These are phyloP conservation scores for Drosophila takahashii DNA, from an alignment of 1,140 invertebrate species.

Conservation along the genomic window DNA sequence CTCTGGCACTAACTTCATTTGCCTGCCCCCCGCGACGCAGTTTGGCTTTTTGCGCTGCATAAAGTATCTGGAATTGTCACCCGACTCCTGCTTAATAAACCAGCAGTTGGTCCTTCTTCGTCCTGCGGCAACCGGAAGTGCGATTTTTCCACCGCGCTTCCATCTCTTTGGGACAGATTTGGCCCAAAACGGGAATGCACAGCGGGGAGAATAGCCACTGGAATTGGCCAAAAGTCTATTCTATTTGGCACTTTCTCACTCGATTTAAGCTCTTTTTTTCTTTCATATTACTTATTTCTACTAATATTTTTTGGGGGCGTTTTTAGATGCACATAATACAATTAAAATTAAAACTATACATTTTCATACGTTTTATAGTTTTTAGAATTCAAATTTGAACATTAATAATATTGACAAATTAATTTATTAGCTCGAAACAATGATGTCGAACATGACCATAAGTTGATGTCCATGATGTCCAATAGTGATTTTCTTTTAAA, in stretches of 20 bases:
- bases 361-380: too few species aligned
- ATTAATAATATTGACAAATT: too few species aligned
- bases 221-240: neutral
- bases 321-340: too few species aligned
- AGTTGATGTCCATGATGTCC: too few species aligned
- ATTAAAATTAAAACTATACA: too few species aligned
- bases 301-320: too few species aligned
- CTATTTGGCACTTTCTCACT: slow-evolving; percentile 3
- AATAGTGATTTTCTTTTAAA: too few species aligned
- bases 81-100: slow-evolving; percentile 35
- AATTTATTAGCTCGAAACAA: too few species aligned
- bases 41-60: slow-evolving; percentile 3
- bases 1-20: slow-evolving; percentile 23
- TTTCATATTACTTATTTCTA: too few species aligned
- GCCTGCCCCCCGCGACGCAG: neutral
- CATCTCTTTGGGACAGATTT: slow-evolving; percentile 5
- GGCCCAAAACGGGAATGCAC: neutral
- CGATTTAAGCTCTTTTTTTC: neutral
- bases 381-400: too few species aligned
- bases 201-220: slow-evolving; percentile 1
- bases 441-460: too few species aligned
- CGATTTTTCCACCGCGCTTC: slow-evolving; percentile 7
- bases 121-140: slow-evolving; percentile 24
- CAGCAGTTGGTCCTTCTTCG: slow-evolving; percentile 26
- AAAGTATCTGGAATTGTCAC: slow-evolving; percentile 16